phyloP scores from a whole-genome alignment of 1,140 invertebrate genomes.

The Drosophila athabasca region DNA sequence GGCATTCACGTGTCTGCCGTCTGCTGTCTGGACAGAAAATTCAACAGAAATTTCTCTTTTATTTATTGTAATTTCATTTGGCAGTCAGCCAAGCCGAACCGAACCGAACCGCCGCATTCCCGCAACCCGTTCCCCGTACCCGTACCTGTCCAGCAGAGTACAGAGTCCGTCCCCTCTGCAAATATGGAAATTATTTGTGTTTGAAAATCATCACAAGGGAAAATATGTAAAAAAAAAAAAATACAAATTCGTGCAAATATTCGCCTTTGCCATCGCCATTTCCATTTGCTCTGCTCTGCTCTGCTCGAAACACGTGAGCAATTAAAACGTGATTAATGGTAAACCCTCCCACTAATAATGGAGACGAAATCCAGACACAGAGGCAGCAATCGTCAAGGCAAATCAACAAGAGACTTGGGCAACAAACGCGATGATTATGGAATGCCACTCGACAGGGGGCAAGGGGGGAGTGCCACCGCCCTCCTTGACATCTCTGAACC shows the following conservation, averaged over 20 bases:
- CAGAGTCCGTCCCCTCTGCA: slow-evolving; percentile 33
- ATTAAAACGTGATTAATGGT: slow-evolving; percentile 45
- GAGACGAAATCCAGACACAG: neutral
- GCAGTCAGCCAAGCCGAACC: neutral
- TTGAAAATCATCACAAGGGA: slow-evolving; percentile 25
- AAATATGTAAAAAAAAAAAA: too few relatives aligned
- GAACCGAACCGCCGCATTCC: neutral
- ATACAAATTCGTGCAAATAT: slow-evolving; percentile 27
- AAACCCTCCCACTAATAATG: too few relatives aligned
- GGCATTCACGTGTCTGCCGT: slow-evolving; percentile 7
- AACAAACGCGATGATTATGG: slow-evolving; percentile 57
- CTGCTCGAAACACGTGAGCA: slow-evolving; percentile 47
- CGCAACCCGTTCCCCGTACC: too few relatives aligned
- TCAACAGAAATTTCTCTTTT: slow-evolving; percentile 73
- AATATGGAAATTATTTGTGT: slow-evolving; percentile 63
- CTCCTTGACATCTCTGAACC: slow-evolving; percentile 4
- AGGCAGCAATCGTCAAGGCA: neutral
- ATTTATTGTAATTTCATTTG: slow-evolving; percentile 66
- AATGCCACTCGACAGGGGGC: slow-evolving; percentile 25
- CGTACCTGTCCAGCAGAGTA: too few relatives aligned
- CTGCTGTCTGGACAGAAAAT: slow-evolving; percentile 17
- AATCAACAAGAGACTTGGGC: slow-evolving; percentile 76
- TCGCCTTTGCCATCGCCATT: slow-evolving; percentile 4
- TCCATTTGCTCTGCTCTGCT: too few relatives aligned
- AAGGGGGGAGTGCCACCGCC: slow-evolving; percentile 14